Conservation (phyloP, 2,113 vertebrate genomes). For the sheep (Ovis aries) region DNA sequence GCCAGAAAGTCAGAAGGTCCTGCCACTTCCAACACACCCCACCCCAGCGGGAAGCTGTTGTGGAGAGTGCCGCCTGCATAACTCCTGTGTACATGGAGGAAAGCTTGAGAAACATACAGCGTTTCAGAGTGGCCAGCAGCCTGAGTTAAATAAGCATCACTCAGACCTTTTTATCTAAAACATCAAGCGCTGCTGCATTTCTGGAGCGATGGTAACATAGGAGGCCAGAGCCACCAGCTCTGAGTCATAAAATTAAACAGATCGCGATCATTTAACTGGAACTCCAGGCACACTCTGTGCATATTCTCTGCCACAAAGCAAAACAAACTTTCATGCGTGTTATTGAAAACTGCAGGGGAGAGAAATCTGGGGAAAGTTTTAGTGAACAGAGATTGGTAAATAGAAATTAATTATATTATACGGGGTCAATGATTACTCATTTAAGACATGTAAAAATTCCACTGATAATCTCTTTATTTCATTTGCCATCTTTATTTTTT, state of each 20-base stretch:
- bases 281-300: not conserved
- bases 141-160: not conserved
- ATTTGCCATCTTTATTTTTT: not conserved
- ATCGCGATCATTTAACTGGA: not conserved
- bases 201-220: not conserved
- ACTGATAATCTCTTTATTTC: not conserved
- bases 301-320: not conserved
- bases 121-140: not conserved
- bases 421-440: not conserved
- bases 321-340: not conserved
- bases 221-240: not conserved
- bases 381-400: not conserved
- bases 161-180: not conserved
- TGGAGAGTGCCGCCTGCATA: rapidly evolving
- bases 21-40: rapidly evolving
- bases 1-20: not conserved
- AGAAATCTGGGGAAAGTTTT: slow-evolving; percentile 7
- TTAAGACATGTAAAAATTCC: not conserved
- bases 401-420: slow-evolving; percentile 45
- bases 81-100: not conserved
- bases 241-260: not conserved
- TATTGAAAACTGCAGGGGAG: slow-evolving; percentile 38
- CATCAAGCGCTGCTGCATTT: not conserved
- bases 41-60: not conserved
- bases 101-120: not conserved